Evolutionary conservation across 2,113 vertebrate species (phyloP), one percentile per base, ranked within the genome.

Genomic region (Suricata suricatta): DNA sequence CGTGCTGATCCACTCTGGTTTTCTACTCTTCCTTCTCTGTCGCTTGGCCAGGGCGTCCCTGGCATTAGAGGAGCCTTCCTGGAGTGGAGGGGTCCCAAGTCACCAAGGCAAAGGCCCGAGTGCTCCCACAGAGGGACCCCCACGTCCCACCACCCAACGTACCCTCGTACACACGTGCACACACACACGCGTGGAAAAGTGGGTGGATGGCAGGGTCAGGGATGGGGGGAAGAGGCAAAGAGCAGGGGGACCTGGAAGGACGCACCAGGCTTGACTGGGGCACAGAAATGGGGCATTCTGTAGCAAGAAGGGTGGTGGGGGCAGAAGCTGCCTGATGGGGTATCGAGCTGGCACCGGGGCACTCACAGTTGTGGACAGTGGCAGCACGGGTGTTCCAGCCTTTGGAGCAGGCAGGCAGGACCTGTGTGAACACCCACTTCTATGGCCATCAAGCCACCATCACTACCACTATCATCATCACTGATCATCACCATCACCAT

Each of bases 1-100:
- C 0, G 1, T 31, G 0, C 7, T 1, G 25, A 11, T 31, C 9
- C 44, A 4, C 21, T 21, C 0, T 2, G 54, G 29, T n/a, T 63
- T 57, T 25, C 54, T 47, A 33, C 29, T 19, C 14, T 16, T 47
- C 5, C 38, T 47, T 35, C 29, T 23, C 16, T 21, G 21, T 1
- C 2, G 8, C 14, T 0, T 7, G 57, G 47, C 57, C 3, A 3
- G 29, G 27, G 10, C 19, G 9, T 29, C 68, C 10, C 9, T 0
- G 13, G 44, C 16, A 0, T 1, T 16, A 4, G 44, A 44, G 13
- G 27, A 4, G 76, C 19, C 68, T 72, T 60, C 33, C 9, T 44
- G 25, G 41, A 76, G 41, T 14, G 27, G 1, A 41, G 16, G 41
- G 14, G 15, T 76, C 41, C 23, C 14, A 14, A 16, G 41, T 29